Conservation (phyloP, 2,888 invertebrate species). For the Epinotia ramella region DNA sequence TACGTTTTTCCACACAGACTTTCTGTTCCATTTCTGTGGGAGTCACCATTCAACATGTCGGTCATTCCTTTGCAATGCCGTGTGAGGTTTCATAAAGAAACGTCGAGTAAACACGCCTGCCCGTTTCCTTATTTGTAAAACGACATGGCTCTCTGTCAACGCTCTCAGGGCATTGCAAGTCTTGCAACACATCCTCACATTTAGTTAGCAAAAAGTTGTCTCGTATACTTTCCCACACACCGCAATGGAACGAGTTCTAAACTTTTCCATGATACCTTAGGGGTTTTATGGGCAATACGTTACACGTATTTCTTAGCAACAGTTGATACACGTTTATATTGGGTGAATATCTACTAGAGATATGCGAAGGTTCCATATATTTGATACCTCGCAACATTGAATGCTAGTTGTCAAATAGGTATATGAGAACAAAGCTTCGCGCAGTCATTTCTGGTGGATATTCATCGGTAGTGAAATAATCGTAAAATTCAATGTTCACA, state of each 20-base stretch:
- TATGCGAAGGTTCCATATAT: too few relatives aligned
- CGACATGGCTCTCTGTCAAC: conserved; percentile 52
- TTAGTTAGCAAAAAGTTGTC: conserved; percentile 25
- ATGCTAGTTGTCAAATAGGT: too few relatives aligned
- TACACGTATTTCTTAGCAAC: neutral
- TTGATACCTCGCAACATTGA: too few relatives aligned
- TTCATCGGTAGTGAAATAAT: neutral
- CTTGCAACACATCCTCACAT: conserved; percentile 18
- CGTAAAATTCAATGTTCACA: too few relatives aligned
- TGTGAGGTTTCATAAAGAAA: conserved; percentile 50
- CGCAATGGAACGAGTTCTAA: conserved; percentile 13
- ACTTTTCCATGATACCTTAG: neutral
- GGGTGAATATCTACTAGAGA: too few relatives aligned
- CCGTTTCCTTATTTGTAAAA: conserved; percentile 60
- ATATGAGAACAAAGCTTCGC: too few relatives aligned
- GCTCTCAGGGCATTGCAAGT: conserved; percentile 33
- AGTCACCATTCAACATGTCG: conserved; percentile 52
- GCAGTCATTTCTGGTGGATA: too few relatives aligned
- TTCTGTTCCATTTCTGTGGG: conserved; percentile 47
- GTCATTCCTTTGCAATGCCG: conserved; percentile 53
- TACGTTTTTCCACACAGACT: conserved; percentile 5
- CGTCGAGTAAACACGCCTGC: conserved; percentile 51
- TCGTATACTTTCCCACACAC: conserved; percentile 12
- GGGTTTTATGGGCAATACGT: neutral
- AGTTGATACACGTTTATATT: too few relatives aligned